phyloP scores from a whole-genome alignment of 2,888 invertebrate species.

The Lumbricus terrestris region DNA sequence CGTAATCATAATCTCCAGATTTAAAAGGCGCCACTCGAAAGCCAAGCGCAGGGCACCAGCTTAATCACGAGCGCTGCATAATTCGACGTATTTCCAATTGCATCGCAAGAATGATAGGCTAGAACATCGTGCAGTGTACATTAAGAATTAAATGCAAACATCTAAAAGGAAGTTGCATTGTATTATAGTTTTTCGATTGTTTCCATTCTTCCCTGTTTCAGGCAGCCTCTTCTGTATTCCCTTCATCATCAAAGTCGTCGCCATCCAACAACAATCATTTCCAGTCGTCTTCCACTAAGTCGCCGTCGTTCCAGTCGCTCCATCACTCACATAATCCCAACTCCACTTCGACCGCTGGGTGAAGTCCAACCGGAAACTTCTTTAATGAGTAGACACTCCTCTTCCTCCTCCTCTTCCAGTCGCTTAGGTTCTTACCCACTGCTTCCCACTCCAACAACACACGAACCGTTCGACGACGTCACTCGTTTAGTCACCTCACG shows the following conservation, averaged over 20 bases:
- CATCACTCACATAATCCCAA: background rate
- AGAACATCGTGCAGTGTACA: background rate
- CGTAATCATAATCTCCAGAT: too few species aligned
- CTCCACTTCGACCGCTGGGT: background rate
- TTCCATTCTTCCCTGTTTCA: background rate
- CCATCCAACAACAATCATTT: background rate
- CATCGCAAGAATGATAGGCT: background rate
- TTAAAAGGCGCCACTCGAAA: too few species aligned
- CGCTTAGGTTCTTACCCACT: background rate
- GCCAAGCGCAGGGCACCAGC: too few species aligned
- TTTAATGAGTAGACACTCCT: constrained; percentile 9
- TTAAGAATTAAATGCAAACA: too few species aligned
- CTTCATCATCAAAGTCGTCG: background rate
- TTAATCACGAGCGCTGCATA: too few species aligned
- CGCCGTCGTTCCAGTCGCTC: background rate
- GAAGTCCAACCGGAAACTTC: background rate
- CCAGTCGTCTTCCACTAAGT: background rate
- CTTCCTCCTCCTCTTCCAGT: too few species aligned
- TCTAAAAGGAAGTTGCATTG: too few species aligned
- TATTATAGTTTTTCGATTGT: background rate
- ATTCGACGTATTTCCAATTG: background rate
- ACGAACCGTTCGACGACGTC: background rate
- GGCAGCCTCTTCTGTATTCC: background rate
- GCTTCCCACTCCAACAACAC: background rate
- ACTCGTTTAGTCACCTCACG: background rate